phyloP scores from a whole-genome alignment of 2,888 invertebrate species.

The Diadegma fenestrale region DNA sequence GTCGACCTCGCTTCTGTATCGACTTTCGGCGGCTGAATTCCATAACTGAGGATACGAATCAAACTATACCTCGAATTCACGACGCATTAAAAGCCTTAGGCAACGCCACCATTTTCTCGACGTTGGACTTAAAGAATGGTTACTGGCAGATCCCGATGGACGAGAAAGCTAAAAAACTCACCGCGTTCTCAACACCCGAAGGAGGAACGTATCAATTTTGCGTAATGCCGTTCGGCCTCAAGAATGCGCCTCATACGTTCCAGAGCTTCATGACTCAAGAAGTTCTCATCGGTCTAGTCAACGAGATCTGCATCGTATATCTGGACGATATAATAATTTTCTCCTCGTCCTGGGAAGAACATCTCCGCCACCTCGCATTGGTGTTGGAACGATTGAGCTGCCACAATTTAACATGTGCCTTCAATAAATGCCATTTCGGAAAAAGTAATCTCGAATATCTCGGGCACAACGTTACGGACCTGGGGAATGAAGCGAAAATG shows the following conservation, averaged over 20 bases:
- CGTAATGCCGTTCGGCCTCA: conserved; percentile 75
- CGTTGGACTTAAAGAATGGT: conserved; percentile 75
- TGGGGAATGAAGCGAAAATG: not conserved
- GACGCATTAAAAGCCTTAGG: conserved; percentile 71
- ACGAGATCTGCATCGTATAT: conserved; percentile 64
- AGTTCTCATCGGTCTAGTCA: conserved; percentile 68
- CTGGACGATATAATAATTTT: not conserved
- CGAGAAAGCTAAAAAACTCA: conserved; percentile 64
- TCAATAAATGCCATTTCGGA: conserved; percentile 15
- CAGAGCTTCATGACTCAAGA: not conserved
- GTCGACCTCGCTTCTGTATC: not conserved
- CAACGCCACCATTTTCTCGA: conserved; percentile 73
- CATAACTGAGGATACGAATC: conserved; percentile 47
- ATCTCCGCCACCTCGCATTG: not conserved
- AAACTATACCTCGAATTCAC: conserved; percentile 51
- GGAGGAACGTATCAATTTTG: conserved; percentile 74
- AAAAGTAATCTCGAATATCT: not conserved
- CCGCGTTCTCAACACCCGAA: conserved; percentile 75
- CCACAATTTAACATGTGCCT: conserved; percentile 1
- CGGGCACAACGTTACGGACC: conserved; percentile 1
- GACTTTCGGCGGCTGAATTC: not conserved
- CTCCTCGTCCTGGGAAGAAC: conserved; percentile 1
- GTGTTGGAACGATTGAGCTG: not conserved
- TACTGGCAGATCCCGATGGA: conserved; percentile 78
- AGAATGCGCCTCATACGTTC: not conserved